Conservation (phyloP, 2,888 invertebrate genomes). For the Trissolcus japonicus region DNA sequence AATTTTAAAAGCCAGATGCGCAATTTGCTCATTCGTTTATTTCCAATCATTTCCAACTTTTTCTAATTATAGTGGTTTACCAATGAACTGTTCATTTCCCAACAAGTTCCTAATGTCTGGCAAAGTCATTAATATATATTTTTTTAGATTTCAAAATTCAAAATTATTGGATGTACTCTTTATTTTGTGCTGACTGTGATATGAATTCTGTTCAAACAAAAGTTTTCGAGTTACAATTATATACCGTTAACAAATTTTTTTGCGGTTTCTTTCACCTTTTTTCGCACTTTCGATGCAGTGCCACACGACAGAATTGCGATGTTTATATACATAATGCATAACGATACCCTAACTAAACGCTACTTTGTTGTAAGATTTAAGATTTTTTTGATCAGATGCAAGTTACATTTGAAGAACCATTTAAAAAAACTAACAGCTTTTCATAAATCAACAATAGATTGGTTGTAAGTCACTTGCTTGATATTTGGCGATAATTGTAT, state of each 20-base stretch:
- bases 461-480: no score
- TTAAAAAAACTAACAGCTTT: no score
- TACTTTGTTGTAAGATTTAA: constrained; percentile 45
- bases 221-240: constrained; percentile 22
- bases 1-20: no score
- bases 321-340: constrained; percentile 55
- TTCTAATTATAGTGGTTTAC: no score
- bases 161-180: constrained; percentile 6
- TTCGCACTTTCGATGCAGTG: constrained; percentile 57
- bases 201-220: constrained; percentile 43
- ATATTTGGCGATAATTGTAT: no score
- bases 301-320: constrained; percentile 47
- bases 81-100: no score
- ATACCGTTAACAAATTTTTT: constrained; percentile 56
- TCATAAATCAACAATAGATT: no score
- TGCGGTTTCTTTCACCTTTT: constrained; percentile 55
- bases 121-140: no score
- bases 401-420: no score
- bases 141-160: constrained; percentile 17
- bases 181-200: constrained; percentile 13
- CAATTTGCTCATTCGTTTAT: no score
- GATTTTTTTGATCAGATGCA: neutral
- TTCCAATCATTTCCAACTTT: no score
- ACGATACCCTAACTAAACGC: constrained; percentile 49
- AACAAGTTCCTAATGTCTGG: no score